A percentile compares a stretch with the other conserved stretches of the same genome.
Conservation (phyloP, 2,888 invertebrate species). For the Mythimna ferrago region DNA sequence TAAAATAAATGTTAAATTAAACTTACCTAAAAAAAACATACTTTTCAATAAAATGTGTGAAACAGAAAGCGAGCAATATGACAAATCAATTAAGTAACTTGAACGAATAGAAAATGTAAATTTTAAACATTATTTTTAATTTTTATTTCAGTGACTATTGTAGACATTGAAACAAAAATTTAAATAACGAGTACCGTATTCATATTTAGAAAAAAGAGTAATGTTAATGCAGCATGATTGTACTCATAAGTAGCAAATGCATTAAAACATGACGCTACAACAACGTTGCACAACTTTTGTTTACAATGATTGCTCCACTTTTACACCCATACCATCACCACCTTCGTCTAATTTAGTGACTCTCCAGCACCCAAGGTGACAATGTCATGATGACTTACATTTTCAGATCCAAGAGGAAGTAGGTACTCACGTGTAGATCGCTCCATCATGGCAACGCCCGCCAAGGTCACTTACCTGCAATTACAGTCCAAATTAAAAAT, state of each 20-base stretch:
- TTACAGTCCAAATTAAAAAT: slow-evolving; percentile 66
- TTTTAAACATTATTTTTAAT: too few species aligned
- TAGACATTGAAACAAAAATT: too few species aligned
- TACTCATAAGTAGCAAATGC: too few species aligned
- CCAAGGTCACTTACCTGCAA: slow-evolving; percentile 86
- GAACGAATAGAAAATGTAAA: slow-evolving; percentile 1
- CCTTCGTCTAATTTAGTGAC: slow-evolving; percentile 14
- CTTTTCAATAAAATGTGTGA: not conserved
- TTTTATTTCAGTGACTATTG: too few species aligned
- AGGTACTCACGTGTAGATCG: slow-evolving; percentile 67
- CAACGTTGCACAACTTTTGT: not conserved
- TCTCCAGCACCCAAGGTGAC: slow-evolving; percentile 11
- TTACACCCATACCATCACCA: slow-evolving; percentile 1
- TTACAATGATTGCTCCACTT: not conserved
- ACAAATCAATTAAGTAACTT: slow-evolving; percentile 8
- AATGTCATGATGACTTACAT: slow-evolving; percentile 33
- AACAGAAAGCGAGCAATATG: not conserved
- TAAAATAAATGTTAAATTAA: not conserved
- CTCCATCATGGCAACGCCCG: slow-evolving; percentile 65
- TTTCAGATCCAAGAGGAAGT: slow-evolving; percentile 57
- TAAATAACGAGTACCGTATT: too few species aligned
- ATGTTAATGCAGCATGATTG: too few species aligned
- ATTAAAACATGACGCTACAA: not conserved
- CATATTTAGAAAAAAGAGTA: too few species aligned
- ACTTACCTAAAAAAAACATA: not conserved